Evolutionary conservation across 2,888 invertebrate genomes (phyloP), one percentile per base, ranked within the genome.

Genomic region (Anoplius nigerrimus): DNA sequence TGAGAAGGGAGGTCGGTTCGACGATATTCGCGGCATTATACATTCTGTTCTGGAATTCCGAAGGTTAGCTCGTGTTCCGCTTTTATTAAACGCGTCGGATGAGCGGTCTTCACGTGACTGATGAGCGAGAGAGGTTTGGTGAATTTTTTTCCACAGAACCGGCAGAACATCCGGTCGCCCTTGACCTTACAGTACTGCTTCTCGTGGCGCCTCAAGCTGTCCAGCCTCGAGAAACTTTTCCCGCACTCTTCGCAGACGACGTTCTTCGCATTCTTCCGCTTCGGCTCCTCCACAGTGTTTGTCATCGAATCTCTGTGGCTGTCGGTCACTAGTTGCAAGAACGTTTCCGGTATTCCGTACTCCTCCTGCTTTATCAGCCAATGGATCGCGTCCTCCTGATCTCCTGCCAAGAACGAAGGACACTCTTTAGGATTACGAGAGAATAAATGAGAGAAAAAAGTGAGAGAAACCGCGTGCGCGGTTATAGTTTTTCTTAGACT

Each of bases 121-220:
- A 66, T 63, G 24, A 75, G 43, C 11, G 66, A 71, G 2, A 68
- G 20, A 1, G 53, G 66, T 16, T 75, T 77, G 1, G 58, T 55
- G 18, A 78, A 80, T 20, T 69, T 71, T 22, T 71, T 71, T 27
- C 71, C 81, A 34, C 79, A 69, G 21, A 55, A 69, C 0, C 60
- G 56, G 18, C 73, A 79, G 6, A 63, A 72, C 18, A 65, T 56
- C 6, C 66, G 55, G 1, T 66, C 72, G 54, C 54, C 69, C 27
- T 80, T 84, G 27, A 76, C 81, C 58, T 75, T 75, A 62, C 86
- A 86, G 67, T 86, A 86, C 18, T 76, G 72, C 75, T 85, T 86
- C 69, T 84, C 82, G 73, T 86, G 86, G 53, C 86, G 82, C 34
- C 81, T 80, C 13, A 86, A 73, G 55, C 85, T 86, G 64, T 86